phyloP scores from a whole-genome alignment of 1,140 invertebrate species.

The Magallana gigas region DNA sequence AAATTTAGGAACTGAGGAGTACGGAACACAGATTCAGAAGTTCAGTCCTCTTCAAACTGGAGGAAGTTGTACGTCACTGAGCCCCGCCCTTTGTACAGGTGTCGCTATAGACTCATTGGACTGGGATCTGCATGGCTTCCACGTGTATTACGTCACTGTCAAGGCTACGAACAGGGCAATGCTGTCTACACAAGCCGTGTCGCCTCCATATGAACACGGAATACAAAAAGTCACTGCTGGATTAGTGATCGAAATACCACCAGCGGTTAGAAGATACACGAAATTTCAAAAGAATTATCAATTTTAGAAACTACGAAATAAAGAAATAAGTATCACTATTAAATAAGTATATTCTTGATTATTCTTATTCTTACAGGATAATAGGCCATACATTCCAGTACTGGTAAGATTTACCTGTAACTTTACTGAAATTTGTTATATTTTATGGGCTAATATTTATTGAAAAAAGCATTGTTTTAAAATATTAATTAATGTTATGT shows the following conservation, averaged over 20 bases:
- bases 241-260: slow-evolving; percentile 56
- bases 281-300: no score
- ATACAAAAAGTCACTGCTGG: slow-evolving; percentile 51
- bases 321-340: neutral
- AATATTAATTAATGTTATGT: neutral
- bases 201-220: slow-evolving; percentile 51
- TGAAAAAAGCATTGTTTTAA: neutral
- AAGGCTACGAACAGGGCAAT: slow-evolving; percentile 57
- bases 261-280: slow-evolving; percentile 24
- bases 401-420: neutral
- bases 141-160: slow-evolving; percentile 55
- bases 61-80: slow-evolving; percentile 36
- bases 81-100: slow-evolving; percentile 52
- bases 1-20: neutral
- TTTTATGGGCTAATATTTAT: neutral
- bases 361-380: neutral
- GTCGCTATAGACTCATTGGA: slow-evolving; percentile 14
- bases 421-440: neutral
- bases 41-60: slow-evolving; percentile 23
- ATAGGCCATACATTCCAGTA: neutral
- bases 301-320: neutral
- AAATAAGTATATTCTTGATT: neutral
- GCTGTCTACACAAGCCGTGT: slow-evolving; percentile 42
- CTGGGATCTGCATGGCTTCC: slow-evolving; percentile 55
- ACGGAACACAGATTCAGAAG: slow-evolving; percentile 19